These are phyloP conservation scores for Lathamus discolor DNA, from an alignment of 2,113 vertebrate genomes.

Conservation along the genomic window DNA sequence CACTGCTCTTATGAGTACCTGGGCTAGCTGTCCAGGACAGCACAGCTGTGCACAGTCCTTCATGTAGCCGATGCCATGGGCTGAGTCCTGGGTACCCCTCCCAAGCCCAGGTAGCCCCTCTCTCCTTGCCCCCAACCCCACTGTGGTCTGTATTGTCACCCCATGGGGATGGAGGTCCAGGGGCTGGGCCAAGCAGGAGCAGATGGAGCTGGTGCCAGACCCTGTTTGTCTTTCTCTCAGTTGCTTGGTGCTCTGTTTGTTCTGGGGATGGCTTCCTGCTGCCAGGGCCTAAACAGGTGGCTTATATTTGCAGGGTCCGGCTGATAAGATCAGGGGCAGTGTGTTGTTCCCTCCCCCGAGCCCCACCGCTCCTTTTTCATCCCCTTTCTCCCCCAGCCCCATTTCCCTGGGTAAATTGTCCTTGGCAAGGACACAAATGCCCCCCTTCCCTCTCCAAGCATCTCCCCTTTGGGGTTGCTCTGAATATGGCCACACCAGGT, in stretches of 20 bases:
- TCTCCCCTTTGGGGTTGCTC: neutral
- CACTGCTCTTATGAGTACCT: neutral
- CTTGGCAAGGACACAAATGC: neutral
- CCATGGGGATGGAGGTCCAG: neutral
- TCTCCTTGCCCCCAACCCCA: neutral
- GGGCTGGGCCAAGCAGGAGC: neutral
- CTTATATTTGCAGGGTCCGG: conserved; percentile 77
- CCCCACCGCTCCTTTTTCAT: neutral
- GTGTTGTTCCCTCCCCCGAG: neutral
- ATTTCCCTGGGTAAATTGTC: conserved; percentile 63
- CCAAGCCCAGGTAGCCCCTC: neutral
- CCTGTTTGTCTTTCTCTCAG: conserved; percentile 70
- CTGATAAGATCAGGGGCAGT: conserved; percentile 54
- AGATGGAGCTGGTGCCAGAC: conserved; percentile 63
- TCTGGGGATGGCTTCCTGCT: conserved; percentile 74
- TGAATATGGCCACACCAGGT: neutral
- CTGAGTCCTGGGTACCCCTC: neutral
- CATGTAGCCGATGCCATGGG: accelerated
- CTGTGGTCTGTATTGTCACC: neutral
- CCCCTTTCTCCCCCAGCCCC: neutral
- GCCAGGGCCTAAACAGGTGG: conserved; percentile 76
- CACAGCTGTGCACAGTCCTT: neutral
- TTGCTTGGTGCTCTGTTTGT: conserved; percentile 69
- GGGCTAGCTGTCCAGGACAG: neutral
- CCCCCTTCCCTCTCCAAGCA: neutral